Conservation (phyloP, 2,888 invertebrate genomes). For the Tipula lateralis region DNA sequence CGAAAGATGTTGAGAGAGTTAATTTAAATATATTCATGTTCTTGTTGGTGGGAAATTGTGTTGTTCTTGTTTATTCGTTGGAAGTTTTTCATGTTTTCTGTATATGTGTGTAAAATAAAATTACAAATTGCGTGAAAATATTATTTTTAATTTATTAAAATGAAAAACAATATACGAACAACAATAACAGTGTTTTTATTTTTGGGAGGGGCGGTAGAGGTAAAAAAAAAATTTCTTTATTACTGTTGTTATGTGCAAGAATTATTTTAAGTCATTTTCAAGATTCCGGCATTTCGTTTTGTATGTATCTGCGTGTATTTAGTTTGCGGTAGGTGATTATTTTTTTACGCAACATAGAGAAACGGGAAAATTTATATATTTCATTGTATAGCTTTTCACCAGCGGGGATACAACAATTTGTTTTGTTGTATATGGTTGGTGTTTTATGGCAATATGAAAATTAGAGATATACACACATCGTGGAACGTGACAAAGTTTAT, state of each 20-base stretch:
- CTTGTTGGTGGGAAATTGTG: neutral
- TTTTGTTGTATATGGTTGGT: neutral
- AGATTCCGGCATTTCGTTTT: neutral
- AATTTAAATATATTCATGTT: conserved; percentile 24
- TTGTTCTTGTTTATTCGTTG: neutral
- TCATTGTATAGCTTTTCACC: neutral
- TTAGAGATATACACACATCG: neutral
- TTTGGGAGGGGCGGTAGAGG: too few relatives aligned
- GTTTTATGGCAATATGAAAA: neutral
- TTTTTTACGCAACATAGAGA: neutral
- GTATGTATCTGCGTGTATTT: neutral
- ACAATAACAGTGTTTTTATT: neutral
- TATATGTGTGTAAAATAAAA: neutral
- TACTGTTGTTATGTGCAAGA: neutral
- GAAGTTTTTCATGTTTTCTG: neutral
- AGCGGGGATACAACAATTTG: neutral
- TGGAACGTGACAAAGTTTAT: neutral
- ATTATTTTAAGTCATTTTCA: neutral
- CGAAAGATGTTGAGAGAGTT: neutral
- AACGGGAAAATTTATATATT: neutral
- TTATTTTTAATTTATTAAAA: conserved; percentile 19
- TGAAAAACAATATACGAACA: conserved; percentile 4
- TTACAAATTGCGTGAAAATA: conserved; percentile 6
- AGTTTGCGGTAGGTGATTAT: neutral
- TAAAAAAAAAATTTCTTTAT: neutral